A percentile compares a stretch with the other conserved stretches of the same genome.
phyloP scores from a whole-genome alignment of 92 coral and sea anemone genomes.

The Metridium senile region DNA sequence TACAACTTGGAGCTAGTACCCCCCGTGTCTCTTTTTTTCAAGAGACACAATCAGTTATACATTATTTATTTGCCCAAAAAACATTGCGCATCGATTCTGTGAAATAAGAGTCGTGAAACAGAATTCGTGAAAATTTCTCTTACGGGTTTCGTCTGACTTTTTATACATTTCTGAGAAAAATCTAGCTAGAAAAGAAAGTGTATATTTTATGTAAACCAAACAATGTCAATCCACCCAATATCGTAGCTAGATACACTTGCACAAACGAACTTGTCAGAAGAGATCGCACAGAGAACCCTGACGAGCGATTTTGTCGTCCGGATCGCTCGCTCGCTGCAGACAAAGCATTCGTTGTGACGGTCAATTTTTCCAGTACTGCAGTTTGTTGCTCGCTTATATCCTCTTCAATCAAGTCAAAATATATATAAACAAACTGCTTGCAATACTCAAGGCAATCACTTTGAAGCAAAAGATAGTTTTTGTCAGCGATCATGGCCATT shows the following conservation, averaged over 20 bases:
- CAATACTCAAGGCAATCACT: slow-evolving; percentile 65
- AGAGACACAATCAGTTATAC: too few species aligned
- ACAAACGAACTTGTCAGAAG: slow-evolving; percentile 45
- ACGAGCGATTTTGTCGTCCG: slow-evolving; percentile 55
- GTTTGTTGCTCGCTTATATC: slow-evolving; percentile 48
- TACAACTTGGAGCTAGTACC: too few species aligned
- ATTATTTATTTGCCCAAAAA: too few species aligned
- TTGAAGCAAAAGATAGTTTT: slow-evolving; percentile 58
- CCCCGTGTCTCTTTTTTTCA: too few species aligned
- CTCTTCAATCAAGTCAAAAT: slow-evolving; percentile 59
- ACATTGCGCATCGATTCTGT: too few species aligned
- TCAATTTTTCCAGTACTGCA: slow-evolving; percentile 51
- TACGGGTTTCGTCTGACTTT: too few species aligned
- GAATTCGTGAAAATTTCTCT: background rate
- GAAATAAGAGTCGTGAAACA: too few species aligned
- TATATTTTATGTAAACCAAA: slow-evolving; percentile 24
- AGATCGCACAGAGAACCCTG: slow-evolving; percentile 56
- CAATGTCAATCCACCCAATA: slow-evolving; percentile 56
- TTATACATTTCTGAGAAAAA: background rate
- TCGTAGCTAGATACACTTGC: slow-evolving; percentile 47
- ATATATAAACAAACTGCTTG: slow-evolving; percentile 54
- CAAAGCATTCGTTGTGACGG: slow-evolving; percentile 66
- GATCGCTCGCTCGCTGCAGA: slow-evolving; percentile 61
- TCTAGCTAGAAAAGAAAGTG: slow-evolving; percentile 9
- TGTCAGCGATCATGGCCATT: slow-evolving; percentile 60